Percentiles rank a stretch among this genome's conserved stretches.
phyloP scores from a whole-genome alignment of 2,113 vertebrate genomes.

The Stomatorhinus ivindoensis region DNA sequence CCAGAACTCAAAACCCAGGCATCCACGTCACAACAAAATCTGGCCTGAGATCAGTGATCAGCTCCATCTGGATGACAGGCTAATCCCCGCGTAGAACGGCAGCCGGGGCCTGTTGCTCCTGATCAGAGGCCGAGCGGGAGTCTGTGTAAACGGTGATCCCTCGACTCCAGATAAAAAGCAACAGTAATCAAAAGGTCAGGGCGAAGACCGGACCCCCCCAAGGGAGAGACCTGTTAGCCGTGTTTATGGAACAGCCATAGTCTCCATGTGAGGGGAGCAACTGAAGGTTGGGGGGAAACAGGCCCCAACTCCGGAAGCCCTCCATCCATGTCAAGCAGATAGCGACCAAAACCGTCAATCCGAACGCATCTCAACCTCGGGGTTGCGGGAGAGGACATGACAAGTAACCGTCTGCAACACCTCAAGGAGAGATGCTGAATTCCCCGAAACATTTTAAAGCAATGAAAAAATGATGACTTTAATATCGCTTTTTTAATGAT shows the following conservation, averaged over 20 bases:
- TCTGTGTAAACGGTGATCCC: slow-evolving; percentile 13
- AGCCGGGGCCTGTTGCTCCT: slow-evolving; percentile 11
- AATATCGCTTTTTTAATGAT: neutral
- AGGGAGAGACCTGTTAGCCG: slow-evolving; percentile 12
- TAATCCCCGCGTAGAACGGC: slow-evolving; percentile 17
- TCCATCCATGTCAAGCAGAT: neutral
- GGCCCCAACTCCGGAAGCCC: neutral
- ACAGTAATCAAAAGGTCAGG: slow-evolving; percentile 21
- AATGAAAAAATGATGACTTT: neutral
- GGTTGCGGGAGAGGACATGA: neutral
- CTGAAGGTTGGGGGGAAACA: neutral
- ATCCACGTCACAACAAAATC: neutral
- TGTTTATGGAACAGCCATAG: neutral
- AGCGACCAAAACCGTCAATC: neutral
- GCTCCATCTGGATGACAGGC: neutral
- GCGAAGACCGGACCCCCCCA: neutral
- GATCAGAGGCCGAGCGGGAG: slow-evolving; percentile 9
- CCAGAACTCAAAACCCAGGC: neutral
- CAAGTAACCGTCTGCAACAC: neutral
- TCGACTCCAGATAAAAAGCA: slow-evolving; percentile 2
- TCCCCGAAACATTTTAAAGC: neutral
- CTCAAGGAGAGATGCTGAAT: neutral
- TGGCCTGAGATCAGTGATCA: neutral
- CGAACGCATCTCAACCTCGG: neutral
- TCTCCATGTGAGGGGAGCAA: neutral